Evolutionary conservation across 2,888 invertebrate species (phyloP), one percentile per base, ranked within the genome.

Genomic region (Drosophila falleni): DNA sequence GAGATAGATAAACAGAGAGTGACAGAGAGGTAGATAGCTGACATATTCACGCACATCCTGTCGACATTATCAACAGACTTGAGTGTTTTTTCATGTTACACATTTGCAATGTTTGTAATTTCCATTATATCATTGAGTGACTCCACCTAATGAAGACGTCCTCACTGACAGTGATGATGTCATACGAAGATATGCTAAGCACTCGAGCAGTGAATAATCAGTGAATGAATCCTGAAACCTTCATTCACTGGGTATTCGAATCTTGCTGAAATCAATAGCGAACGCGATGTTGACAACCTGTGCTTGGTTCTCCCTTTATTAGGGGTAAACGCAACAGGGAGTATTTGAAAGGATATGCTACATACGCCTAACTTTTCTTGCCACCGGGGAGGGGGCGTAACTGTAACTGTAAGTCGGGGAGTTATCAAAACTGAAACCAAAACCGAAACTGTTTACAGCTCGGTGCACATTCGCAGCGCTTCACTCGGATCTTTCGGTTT

Each of bases 71-170:
- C 63, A 75, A 75, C 50, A 58, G 37, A 67, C 61, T 80, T 71
- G 70, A 84, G 87, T 87, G 87, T 83, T 73, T 86, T 84, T 74
- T 70, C 83, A 58, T 89, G 83, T 84, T 72, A 62, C 46, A 42
- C 66, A 60, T 78, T 77, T 64, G 70, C 62, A 81, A 62, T 74
- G 66, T 53, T 50, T 71, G 71, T 80, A 71, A 69, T 65, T 74
- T 67, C 61, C 66, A 74, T 66, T 66, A 54, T 41, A 50, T 33
- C 19, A 53, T 56, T 56, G 60, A 62, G 31, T 68, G 54, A 51
- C 53, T 62, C 5, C 41, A n/a, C 29, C 59, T 67, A 77, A 72
- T 68, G 60, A 73, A 73, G 69, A 63, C 55, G 78, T 55, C 55
- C 46, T 35, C 51, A 37, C 53, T 41, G 63, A 23, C 64, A 54